Evolutionary conservation across 2,797 vertebrate genomes (phyloP).

Genomic region (Muraenolepis orangiensis): DNA sequence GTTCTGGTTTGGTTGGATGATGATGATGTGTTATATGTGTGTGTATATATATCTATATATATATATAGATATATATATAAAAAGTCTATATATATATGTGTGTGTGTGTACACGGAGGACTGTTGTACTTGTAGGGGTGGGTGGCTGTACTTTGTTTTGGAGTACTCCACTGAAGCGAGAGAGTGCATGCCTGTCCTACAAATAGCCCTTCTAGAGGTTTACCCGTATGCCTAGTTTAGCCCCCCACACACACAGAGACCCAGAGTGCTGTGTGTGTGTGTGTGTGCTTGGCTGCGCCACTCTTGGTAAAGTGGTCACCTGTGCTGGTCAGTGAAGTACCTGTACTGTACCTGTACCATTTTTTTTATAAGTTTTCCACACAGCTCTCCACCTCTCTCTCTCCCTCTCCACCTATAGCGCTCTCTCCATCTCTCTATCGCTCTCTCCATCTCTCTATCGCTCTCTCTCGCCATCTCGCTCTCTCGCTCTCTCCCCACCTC

Average conservation of each 20-base stretch:
- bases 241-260: no score
- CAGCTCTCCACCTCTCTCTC: not conserved
- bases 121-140: constrained; percentile 1
- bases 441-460: not conserved
- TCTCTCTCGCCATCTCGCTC: no score
- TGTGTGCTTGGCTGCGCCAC: constrained; percentile 9
- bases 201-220: constrained; percentile 40
- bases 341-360: constrained; percentile 7
- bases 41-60: not conserved
- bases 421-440: not conserved
- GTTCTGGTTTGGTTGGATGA: not conserved
- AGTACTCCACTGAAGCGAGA: constrained; percentile 18
- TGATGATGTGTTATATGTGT: not conserved
- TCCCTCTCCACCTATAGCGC: no score
- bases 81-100: not conserved
- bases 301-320: constrained; percentile 19
- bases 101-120: not conserved
- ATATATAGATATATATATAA: not conserved
- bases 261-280: no score
- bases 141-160: constrained; percentile 14
- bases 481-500: not conserved
- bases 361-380: constrained; percentile 27
- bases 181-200: constrained; percentile 37
- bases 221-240: constrained; percentile 8
- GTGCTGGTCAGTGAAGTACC: constrained; percentile 21